Conservation (phyloP, 92 coral and sea anemone genomes). For the Heliopora coerulea region DNA sequence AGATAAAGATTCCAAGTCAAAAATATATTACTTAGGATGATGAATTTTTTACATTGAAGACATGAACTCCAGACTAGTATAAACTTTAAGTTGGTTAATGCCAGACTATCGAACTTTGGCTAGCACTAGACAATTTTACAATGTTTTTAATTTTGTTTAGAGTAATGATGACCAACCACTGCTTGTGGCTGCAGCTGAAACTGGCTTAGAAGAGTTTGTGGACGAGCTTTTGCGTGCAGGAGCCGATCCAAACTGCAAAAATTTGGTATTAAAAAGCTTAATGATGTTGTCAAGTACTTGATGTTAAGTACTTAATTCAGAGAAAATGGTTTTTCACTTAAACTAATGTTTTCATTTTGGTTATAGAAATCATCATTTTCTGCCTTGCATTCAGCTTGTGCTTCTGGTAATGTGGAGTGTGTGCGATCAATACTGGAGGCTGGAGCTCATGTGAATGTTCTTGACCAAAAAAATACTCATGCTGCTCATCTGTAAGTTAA, state of each 20-base stretch:
- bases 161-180: conserved; percentile 88
- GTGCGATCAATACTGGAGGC: conserved; percentile 80
- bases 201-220: conserved; percentile 73
- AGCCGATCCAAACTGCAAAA: conserved; percentile 75
- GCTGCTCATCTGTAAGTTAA: conserved; percentile 75
- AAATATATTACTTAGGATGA: too few relatives aligned
- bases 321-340: neutral
- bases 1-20: too few relatives aligned
- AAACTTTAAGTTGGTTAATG: too few relatives aligned
- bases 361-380: conserved; percentile 80
- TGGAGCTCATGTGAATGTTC: conserved; percentile 75
- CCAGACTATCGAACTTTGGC: too few relatives aligned
- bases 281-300: neutral
- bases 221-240: conserved; percentile 73
- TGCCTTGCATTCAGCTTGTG: conserved; percentile 83
- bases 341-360: too few relatives aligned
- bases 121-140: too few relatives aligned
- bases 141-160: conserved; percentile 56
- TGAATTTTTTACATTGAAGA: neutral
- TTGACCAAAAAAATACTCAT: conserved; percentile 85
- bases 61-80: neutral
- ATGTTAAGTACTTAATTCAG: neutral
- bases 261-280: conserved; percentile 50
- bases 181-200: conserved; percentile 72
- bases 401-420: conserved; percentile 85